A percentile compares a stretch with the other conserved stretches of the same genome.
Conservation (phyloP, 2,888 invertebrate genomes). For the Eristalis arbustorum region DNA sequence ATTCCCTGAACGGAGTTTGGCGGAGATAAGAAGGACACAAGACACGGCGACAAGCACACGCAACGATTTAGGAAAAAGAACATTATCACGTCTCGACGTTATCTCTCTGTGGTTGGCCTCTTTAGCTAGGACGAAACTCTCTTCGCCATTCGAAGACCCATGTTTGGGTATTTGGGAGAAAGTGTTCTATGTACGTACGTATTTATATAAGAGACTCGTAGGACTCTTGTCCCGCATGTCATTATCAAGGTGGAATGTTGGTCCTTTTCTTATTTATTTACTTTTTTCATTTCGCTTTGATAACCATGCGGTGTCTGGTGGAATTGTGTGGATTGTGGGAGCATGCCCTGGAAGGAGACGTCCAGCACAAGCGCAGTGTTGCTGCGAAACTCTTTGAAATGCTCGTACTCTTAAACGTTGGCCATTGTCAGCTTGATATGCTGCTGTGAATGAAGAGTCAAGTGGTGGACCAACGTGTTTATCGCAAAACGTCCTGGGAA, state of each 20-base stretch:
- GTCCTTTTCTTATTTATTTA: conserved; percentile 11
- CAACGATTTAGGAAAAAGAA: neutral
- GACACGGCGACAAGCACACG: neutral
- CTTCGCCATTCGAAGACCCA: neutral
- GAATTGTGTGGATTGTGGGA: conserved; percentile 10
- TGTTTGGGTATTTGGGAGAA: neutral
- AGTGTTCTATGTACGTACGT: neutral
- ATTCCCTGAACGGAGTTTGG: neutral
- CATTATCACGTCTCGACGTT: neutral
- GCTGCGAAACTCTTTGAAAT: neutral
- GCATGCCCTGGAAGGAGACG: conserved; percentile 44
- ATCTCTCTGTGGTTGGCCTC: neutral
- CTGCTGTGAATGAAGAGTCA: neutral
- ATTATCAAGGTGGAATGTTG: conserved; percentile 26
- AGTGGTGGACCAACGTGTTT: neutral
- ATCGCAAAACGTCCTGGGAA: neutral
- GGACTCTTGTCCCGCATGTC: neutral
- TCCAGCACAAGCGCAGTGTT: neutral
- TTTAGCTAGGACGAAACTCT: conserved; percentile 1
- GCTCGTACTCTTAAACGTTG: neutral
- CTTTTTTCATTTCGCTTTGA: neutral
- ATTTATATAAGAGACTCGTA: neutral
- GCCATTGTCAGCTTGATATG: neutral
- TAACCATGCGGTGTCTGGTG: conserved; percentile 24
- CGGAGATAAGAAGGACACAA: neutral